Conservation (phyloP, 2,888 invertebrate genomes). For the Baronia brevicornis region DNA sequence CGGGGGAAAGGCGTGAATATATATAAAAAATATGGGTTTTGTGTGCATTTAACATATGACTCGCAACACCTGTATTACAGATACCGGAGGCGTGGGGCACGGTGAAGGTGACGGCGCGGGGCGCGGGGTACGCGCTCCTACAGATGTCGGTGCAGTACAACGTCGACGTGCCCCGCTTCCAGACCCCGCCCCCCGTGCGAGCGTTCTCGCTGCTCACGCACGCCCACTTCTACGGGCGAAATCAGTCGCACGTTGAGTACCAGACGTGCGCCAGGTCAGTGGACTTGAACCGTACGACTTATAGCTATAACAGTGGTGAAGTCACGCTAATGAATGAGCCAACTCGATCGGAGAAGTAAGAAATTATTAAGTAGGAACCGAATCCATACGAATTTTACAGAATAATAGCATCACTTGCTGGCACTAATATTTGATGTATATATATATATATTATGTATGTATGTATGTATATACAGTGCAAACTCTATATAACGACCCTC, state of each 20-base stretch:
- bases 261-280: conserved; percentile 89
- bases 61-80: conserved; percentile 41
- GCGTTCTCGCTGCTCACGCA: conserved; percentile 87
- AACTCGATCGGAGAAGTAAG: too few relatives aligned
- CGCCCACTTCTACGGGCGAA: conserved; percentile 89
- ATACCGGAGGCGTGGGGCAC: conserved; percentile 96
- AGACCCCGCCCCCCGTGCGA: conserved; percentile 86
- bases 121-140: conserved; percentile 94
- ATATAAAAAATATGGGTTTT: too few relatives aligned
- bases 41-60: background rate
- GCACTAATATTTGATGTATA: too few relatives aligned
- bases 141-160: conserved; percentile 96
- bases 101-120: conserved; percentile 92
- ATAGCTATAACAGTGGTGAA: too few relatives aligned
- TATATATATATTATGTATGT: too few relatives aligned
- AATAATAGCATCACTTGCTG: too few relatives aligned
- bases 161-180: conserved; percentile 88
- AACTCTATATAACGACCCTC: too few relatives aligned
- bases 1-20: too few relatives aligned
- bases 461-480: too few relatives aligned
- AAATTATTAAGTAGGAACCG: too few relatives aligned
- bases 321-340: too few relatives aligned
- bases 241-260: conserved; percentile 94
- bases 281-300: background rate
- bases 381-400: too few relatives aligned